Percentiles rank a stretch among this genome's conserved stretches.
These are phyloP conservation scores for Myanophis thanlyinensis DNA, from an alignment of 2,113 vertebrate species.

Conservation along the genomic window DNA sequence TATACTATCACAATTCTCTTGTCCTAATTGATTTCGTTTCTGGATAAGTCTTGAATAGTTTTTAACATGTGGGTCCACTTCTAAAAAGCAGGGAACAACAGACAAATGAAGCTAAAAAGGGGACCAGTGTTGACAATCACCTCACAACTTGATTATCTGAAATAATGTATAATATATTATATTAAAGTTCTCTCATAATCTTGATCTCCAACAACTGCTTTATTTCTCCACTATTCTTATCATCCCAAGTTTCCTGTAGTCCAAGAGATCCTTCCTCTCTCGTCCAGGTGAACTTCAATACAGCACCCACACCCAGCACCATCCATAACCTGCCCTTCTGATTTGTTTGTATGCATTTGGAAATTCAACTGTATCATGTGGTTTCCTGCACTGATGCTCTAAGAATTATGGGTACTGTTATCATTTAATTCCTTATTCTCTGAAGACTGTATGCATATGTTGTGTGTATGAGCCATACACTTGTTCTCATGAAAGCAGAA, in stretches of 20 bases:
- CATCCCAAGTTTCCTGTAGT: background rate
- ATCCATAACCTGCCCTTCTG: background rate
- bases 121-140: background rate
- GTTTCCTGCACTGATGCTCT: background rate
- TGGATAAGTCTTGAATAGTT: background rate
- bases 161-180: background rate
- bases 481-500: background rate
- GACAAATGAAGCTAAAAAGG: background rate
- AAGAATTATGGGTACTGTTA: background rate
- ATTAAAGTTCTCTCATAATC: background rate
- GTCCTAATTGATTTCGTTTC: background rate
- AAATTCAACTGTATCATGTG: background rate
- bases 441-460: background rate
- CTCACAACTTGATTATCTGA: background rate
- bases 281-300: background rate
- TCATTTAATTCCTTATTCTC: background rate
- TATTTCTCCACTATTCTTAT: background rate
- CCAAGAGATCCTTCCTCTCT: background rate
- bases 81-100: background rate
- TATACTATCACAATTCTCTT: background rate
- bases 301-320: background rate
- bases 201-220: background rate
- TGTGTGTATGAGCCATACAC: background rate
- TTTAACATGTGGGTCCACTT: background rate
- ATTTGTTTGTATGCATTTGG: background rate